phyloP scores from a whole-genome alignment of 2,888 invertebrate species.

The Ochropleura plecta region DNA sequence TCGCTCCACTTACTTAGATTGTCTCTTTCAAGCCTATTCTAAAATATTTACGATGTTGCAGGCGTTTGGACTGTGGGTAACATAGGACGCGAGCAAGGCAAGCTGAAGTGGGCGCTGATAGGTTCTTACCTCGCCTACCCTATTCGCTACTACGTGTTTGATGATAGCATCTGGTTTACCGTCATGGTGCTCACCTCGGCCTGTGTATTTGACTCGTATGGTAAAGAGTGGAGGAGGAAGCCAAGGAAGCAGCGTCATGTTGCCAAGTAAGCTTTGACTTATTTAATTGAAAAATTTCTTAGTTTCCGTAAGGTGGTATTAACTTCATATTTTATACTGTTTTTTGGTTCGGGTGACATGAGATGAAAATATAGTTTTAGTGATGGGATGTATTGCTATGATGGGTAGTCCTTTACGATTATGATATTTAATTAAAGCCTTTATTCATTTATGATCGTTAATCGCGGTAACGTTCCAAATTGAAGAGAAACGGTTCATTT shows the following conservation, averaged over 20 bases:
- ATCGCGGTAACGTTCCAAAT: too few species aligned
- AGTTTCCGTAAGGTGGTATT: too few species aligned
- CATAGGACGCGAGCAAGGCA: conserved; percentile 95
- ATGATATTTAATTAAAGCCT: too few species aligned
- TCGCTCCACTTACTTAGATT: background rate
- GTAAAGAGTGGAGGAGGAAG: conserved; percentile 94
- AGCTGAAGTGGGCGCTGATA: conserved; percentile 92
- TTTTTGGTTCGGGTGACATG: too few species aligned
- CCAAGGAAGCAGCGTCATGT: conserved; percentile 84
- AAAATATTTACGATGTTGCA: conserved; percentile 76
- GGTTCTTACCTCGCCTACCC: conserved; percentile 93
- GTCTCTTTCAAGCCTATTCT: too few species aligned
- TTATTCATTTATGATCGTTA: too few species aligned
- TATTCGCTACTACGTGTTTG: conserved; percentile 93
- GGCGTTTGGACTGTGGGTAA: conserved; percentile 98
- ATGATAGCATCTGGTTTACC: conserved; percentile 93
- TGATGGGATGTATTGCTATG: too few species aligned
- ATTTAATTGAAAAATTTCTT: too few species aligned
- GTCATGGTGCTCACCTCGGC: conserved; percentile 92
- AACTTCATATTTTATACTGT: too few species aligned
- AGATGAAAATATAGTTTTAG: too few species aligned
- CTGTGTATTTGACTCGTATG: conserved; percentile 93
- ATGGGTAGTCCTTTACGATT: too few species aligned
- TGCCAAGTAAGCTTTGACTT: conserved; percentile 74
- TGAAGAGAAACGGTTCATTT: too few species aligned